A percentile compares a stretch with the other conserved stretches of the same genome.
Conservation (phyloP, 2,888 invertebrate genomes). For the Cephonodes hylas region DNA sequence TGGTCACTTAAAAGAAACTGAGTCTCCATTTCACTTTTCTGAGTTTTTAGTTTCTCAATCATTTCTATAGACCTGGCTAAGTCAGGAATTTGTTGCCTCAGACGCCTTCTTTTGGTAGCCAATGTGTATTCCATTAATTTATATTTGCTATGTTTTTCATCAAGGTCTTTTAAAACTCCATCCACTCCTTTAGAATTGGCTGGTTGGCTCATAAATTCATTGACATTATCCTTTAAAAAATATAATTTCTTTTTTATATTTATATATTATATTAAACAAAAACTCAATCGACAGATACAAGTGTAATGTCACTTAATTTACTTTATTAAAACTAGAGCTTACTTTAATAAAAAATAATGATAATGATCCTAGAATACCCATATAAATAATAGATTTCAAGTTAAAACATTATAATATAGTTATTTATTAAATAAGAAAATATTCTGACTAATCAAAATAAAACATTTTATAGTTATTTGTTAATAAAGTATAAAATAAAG, state of each 20-base stretch:
- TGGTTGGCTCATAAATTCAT: slow-evolving; percentile 91
- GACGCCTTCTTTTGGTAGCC: slow-evolving; percentile 90
- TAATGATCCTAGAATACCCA: no score
- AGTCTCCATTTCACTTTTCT: slow-evolving; percentile 90
- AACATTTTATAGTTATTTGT: background rate
- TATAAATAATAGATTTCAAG: no score
- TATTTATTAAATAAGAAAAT: background rate
- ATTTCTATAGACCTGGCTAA: slow-evolving; percentile 94
- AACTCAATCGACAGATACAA: no score
- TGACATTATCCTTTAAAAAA: slow-evolving; percentile 92
- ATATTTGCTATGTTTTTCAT: slow-evolving; percentile 97
- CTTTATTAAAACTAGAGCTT: no score
- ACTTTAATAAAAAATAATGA: no score
- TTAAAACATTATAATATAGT: background rate
- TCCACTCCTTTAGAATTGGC: slow-evolving; percentile 93
- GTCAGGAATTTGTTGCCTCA: slow-evolving; percentile 97
- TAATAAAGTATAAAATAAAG: background rate
- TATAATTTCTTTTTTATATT: background rate
- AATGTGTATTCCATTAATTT: slow-evolving; percentile 98
- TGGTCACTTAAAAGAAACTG: slow-evolving; percentile 96
- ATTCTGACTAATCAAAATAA: background rate
- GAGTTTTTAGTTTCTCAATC: slow-evolving; percentile 92
- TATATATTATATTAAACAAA: no score
- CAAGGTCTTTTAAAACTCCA: slow-evolving; percentile 90
- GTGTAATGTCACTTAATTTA: no score